These are phyloP conservation scores for Trachurus trachurus DNA, from an alignment of 2,797 vertebrate genomes.

Conservation along the genomic window DNA sequence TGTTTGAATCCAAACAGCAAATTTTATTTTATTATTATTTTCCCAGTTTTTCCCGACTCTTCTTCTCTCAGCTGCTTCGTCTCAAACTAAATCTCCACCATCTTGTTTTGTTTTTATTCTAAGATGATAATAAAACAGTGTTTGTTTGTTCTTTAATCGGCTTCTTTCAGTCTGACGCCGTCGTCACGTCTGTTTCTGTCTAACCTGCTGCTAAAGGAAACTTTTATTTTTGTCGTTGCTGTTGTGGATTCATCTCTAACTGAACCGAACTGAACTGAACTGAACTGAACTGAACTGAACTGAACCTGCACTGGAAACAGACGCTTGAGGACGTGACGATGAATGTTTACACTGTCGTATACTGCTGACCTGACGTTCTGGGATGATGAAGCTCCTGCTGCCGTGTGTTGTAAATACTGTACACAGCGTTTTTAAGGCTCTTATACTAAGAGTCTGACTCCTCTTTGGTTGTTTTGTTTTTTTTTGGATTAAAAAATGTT, in stretches of 20 bases:
- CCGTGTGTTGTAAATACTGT: constrained; percentile 81
- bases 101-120: neutral
- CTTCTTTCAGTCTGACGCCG: constrained; percentile 18
- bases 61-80: neutral
- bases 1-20: constrained; percentile 41
- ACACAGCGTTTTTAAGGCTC: constrained; percentile 75
- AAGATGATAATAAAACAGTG: constrained; percentile 7
- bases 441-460: constrained; percentile 80
- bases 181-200: constrained; percentile 6
- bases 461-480: constrained; percentile 35
- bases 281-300: constrained; percentile 16
- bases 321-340: constrained; percentile 56
- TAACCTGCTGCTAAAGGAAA: constrained; percentile 46
- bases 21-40: neutral
- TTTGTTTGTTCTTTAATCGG: constrained; percentile 9
- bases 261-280: constrained; percentile 3
- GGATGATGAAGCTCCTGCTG: constrained; percentile 68
- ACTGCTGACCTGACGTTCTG: constrained; percentile 72
- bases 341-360: constrained; percentile 83
- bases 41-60: constrained; percentile 15
- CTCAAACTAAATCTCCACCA: neutral
- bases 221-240: constrained; percentile 8
- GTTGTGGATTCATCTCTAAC: constrained; percentile 36
- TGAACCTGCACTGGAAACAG: constrained; percentile 45
- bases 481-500: constrained; percentile 53